Conservation (phyloP, 2,797 vertebrate genomes). For the Lateolabrax maculatus region DNA sequence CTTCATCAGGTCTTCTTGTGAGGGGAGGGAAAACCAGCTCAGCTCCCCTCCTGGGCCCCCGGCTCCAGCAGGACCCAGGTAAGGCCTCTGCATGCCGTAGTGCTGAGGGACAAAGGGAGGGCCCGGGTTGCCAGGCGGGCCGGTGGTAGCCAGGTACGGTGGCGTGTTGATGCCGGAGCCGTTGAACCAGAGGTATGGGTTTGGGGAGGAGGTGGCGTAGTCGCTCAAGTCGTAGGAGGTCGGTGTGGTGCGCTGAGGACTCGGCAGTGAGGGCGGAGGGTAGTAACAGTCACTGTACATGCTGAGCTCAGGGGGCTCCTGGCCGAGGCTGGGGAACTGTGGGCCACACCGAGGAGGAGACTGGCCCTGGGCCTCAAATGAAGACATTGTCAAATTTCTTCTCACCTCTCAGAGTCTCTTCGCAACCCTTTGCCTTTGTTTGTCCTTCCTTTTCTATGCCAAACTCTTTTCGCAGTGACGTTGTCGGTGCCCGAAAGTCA, state of each 20-base stretch:
- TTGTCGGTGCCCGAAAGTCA: conserved; percentile 27
- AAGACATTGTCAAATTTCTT: conserved; percentile 87
- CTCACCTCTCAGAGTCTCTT: conserved; percentile 54
- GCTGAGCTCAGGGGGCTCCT: conserved; percentile 96
- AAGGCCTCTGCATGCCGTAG: conserved; percentile 94
- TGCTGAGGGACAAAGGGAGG: conserved; percentile 94
- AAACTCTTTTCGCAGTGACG: conserved; percentile 15
- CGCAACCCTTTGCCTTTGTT: conserved; percentile 26
- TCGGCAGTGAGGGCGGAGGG: conserved; percentile 93
- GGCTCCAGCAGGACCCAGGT: conserved; percentile 87
- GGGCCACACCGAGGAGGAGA: conserved; percentile 95
- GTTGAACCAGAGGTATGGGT: conserved; percentile 93
- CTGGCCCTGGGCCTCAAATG: conserved; percentile 91
- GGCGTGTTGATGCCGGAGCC: conserved; percentile 84
- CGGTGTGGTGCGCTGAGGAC: conserved; percentile 90
- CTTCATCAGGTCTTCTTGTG: conserved; percentile 99
- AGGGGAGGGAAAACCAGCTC: conserved; percentile 96
- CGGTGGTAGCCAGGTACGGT: conserved; percentile 79
- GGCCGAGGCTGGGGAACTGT: conserved; percentile 95
- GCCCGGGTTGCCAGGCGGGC: conserved; percentile 82
- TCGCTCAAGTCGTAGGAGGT: conserved; percentile 93
- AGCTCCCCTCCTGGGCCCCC: conserved; percentile 89
- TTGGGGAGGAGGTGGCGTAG: conserved; percentile 88
- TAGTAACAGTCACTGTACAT: conserved; percentile 97
- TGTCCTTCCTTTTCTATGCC: conserved; percentile 27